phyloP scores from a whole-genome alignment of 2,113 vertebrate genomes.

The Telmatochromis sp. region DNA sequence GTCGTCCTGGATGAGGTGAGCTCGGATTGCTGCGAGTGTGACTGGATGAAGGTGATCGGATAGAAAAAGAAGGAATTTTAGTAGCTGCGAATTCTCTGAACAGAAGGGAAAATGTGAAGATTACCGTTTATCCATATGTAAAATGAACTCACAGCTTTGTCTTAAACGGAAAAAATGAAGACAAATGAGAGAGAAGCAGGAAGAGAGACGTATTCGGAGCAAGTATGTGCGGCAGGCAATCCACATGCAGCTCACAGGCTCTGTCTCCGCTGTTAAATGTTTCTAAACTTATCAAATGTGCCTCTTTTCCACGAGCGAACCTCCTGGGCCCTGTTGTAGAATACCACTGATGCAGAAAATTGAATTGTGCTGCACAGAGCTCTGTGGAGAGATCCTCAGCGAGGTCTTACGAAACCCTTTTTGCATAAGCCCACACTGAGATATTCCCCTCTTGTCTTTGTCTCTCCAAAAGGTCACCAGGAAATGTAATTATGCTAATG shows the following conservation, averaged over 20 bases:
- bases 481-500: constrained; percentile 54
- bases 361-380: constrained; percentile 3
- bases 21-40: neutral
- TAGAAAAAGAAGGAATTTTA: neutral
- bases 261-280: neutral
- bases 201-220: accelerated
- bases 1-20: constrained; percentile 84
- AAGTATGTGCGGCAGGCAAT: neutral
- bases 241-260: neutral
- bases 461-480: constrained; percentile 31
- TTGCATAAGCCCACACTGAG: constrained; percentile 21
- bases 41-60: neutral
- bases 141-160: neutral
- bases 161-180: neutral
- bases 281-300: constrained; percentile 32
- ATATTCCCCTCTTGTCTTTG: constrained; percentile 31
- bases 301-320: neutral
- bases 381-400: neutral
- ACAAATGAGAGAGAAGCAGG: neutral
- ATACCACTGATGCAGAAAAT: constrained; percentile 42
- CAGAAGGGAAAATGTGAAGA: neutral
- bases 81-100: neutral
- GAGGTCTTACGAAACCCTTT: constrained; percentile 41
- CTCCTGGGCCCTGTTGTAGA: constrained; percentile 25
- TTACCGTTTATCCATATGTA: neutral